Base-by-base conservation (phyloP, 2,888 invertebrate species). In the Rotaria sp. region DNA sequence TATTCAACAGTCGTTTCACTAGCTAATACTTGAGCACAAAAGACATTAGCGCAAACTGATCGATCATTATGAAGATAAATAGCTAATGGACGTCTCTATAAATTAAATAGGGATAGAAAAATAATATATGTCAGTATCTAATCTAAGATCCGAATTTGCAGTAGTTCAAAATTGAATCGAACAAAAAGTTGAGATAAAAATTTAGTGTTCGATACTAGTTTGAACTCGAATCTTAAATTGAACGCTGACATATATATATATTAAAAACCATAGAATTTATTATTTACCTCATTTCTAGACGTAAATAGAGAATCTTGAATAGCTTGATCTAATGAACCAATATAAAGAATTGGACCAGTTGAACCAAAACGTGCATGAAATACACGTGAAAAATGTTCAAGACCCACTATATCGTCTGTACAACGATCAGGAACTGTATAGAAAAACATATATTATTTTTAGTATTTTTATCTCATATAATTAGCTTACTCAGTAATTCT, bases 31-130 rank as follows among this genome's bases (percentile, higher is more conserved):
- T 96, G 96, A 87, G 96, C 96, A 92, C 97, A 97, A 93, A 98
- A 99, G 88, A 98, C 97, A 92, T 99, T 97, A 59, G 96, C 94
- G 89, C 96, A 93, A 87, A 98, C 96, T 89, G 97, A 96, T 88
- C 94, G 94, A 91, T 98, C 98, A 91, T 98, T 96, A 91, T 99
- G 98, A 50, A 99, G 93, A 92, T 99, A 99, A 87, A 99, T 93
- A 38, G 96, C 97, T 88, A 99, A 92, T 87, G 97, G 93, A 92
- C 96, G 96, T 88, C 97, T 94, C 95, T 97, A 93, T 18, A 92
- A 91, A 89, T 89, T 85, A 87, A 74, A 85, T 88, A 88, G 26
- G 15, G 85, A 38, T 21, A 84, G 50, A 38, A 24, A 35, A 80
- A n/a, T n/a, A n/a, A n/a, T n/a, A n/a, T n/a, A n/a, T n/a, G n/a